A percentile compares a stretch with the other conserved stretches of the same genome.
Conservation (phyloP, 2,113 vertebrate species). For the Microtus oregoni region DNA sequence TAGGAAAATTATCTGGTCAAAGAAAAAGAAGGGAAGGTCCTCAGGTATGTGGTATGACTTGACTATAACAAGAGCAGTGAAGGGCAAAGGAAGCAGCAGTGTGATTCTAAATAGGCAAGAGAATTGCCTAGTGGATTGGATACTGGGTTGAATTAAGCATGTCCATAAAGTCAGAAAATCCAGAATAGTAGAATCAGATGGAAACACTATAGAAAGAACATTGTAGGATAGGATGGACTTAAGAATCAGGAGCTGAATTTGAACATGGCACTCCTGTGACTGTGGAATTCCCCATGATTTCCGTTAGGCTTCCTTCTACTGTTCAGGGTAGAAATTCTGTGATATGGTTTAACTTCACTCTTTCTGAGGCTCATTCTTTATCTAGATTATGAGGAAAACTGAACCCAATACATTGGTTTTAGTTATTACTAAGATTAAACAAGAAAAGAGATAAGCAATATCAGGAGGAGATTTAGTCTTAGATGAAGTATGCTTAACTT, state of each 20-base stretch:
- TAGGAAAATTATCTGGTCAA: neutral
- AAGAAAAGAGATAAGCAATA: neutral
- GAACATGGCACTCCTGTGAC: neutral
- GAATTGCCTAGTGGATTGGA: neutral
- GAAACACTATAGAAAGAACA: neutral
- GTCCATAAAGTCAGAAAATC: neutral
- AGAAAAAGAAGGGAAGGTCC: neutral
- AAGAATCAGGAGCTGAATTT: neutral
- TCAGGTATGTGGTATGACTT: neutral
- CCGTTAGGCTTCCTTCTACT: neutral
- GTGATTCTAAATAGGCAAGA: neutral
- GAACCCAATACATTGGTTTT: neutral
- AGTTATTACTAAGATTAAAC: neutral
- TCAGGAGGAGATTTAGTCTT: neutral
- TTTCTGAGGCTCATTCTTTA: neutral
- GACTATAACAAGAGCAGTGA: neutral
- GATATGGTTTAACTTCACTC: neutral
- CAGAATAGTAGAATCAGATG: neutral
- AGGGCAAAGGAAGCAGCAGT: neutral
- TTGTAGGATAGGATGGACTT: neutral
- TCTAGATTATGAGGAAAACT: neutral
- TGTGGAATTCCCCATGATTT: neutral
- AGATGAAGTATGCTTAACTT: neutral
- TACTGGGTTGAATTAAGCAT: neutral
- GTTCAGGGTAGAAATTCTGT: neutral